Evolutionary conservation across 2,797 vertebrate genomes (phyloP).

Genomic region (Spinus olivaceus): DNA sequence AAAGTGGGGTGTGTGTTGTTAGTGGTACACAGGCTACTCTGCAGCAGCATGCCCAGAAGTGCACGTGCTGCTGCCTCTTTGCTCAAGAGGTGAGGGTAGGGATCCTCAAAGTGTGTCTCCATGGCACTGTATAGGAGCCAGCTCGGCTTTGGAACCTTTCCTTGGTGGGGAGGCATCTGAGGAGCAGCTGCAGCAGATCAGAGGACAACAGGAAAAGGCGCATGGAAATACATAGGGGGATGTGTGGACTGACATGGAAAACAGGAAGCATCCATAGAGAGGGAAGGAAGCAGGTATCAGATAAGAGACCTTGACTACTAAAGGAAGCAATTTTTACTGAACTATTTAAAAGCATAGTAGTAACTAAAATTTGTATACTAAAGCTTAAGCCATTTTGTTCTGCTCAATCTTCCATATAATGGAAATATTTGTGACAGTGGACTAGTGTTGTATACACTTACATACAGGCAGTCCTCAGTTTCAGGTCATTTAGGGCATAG

Average conservation of each 20-base stretch:
- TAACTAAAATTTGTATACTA: neutral
- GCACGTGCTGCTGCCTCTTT: neutral
- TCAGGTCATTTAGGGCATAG: neutral
- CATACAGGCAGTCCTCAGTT: neutral
- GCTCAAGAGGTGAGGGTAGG: neutral
- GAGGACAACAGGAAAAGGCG: slow-evolving; percentile 27
- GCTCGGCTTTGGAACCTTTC: neutral
- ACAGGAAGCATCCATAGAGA: slow-evolving; percentile 19
- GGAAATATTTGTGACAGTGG: neutral
- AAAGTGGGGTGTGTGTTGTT: too few relatives aligned
- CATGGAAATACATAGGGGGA: neutral
- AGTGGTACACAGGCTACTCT: neutral
- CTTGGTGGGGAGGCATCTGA: neutral
- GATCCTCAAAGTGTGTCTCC: accelerated
- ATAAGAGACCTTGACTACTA: slow-evolving; percentile 14
- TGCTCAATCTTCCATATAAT: neutral
- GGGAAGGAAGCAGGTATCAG: slow-evolving; percentile 29
- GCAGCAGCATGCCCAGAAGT: neutral
- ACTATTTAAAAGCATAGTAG: neutral
- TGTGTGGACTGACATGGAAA: slow-evolving; percentile 6
- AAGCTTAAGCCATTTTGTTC: neutral
- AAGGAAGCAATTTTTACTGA: slow-evolving; percentile 6
- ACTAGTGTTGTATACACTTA: neutral
- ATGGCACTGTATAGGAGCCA: neutral
- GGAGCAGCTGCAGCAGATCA: slow-evolving; percentile 19